Percentiles rank a stretch among this genome's conserved stretches.
Conservation (phyloP, 64 coral and sea anemone species). For the Exaiptasia diaphana region DNA sequence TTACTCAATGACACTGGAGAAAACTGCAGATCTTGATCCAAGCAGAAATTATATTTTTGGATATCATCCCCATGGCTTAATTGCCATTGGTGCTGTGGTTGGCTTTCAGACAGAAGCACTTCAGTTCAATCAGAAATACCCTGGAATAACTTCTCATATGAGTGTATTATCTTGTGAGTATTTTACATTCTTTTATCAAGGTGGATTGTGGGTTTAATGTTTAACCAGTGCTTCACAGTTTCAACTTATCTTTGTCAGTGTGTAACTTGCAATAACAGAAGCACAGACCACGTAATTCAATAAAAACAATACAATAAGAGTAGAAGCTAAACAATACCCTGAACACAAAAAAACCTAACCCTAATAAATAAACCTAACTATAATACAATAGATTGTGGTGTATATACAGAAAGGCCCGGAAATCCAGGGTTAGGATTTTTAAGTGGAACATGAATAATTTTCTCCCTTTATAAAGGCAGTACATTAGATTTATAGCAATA, state of each 20-base stretch:
- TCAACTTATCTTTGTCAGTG: not conserved
- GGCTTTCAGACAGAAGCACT: conserved; percentile 53
- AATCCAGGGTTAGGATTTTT: no score
- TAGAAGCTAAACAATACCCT: no score
- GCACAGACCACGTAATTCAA: no score
- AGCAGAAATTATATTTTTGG: conserved; percentile 71
- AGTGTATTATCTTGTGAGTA: not conserved
- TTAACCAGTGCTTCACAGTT: not conserved
- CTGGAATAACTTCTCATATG: conserved; percentile 71
- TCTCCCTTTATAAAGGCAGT: no score
- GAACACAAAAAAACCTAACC: no score
- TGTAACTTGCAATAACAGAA: not conserved
- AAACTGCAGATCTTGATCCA: conserved; percentile 71
- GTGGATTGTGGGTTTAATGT: not conserved
- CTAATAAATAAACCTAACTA: no score
- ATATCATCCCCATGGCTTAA: conserved; percentile 66
- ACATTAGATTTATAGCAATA: no score
- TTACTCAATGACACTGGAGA: conserved; percentile 64
- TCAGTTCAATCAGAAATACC: conserved; percentile 61
- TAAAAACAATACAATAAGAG: no score
- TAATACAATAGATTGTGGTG: no score
- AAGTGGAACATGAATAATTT: no score
- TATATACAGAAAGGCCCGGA: no score
- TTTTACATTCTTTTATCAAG: not conserved
- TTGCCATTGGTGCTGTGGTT: conserved; percentile 51